phyloP scores from a whole-genome alignment of 2,888 invertebrate species.

The Netelia inedita region DNA sequence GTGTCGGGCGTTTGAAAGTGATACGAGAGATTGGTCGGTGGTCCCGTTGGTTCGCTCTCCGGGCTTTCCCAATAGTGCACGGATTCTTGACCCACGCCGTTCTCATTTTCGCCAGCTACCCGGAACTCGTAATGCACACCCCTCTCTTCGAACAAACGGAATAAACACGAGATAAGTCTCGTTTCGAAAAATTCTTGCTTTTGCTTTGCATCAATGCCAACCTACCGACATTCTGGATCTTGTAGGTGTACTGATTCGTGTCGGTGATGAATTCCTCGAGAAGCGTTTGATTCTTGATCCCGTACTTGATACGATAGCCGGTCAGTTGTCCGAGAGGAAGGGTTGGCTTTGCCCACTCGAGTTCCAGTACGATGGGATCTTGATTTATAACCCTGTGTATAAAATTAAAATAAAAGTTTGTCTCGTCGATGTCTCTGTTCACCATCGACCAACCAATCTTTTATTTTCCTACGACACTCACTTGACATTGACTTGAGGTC shows the following conservation, averaged over 20 bases:
- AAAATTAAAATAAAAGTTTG: constrained; percentile 65
- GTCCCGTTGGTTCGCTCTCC: constrained; percentile 96
- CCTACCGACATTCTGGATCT: constrained; percentile 90
- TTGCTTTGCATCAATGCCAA: background rate
- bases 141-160: constrained; percentile 88
- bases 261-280: constrained; percentile 91
- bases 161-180: background rate
- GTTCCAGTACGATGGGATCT: constrained; percentile 94
- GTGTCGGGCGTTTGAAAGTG: constrained; percentile 97
- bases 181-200: background rate
- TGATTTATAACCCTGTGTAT: constrained; percentile 91
- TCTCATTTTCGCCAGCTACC: constrained; percentile 97
- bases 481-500: constrained; percentile 93
- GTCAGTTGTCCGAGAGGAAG: constrained; percentile 95
- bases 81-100: constrained; percentile 97
- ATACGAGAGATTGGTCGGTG: constrained; percentile 93
- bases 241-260: constrained; percentile 89
- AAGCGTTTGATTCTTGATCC: constrained; percentile 92
- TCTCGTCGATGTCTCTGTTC: background rate
- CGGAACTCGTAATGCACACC: constrained; percentile 98
- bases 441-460: no score
- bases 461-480: constrained; percentile 83
- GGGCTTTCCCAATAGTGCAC: constrained; percentile 96
- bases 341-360: constrained; percentile 96
- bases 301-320: constrained; percentile 95